A percentile compares a stretch with the other conserved stretches of the same genome.
These are phyloP conservation scores for Sebastes iracundus DNA, from an alignment of 2,797 vertebrate genomes.

Conservation along the genomic window DNA sequence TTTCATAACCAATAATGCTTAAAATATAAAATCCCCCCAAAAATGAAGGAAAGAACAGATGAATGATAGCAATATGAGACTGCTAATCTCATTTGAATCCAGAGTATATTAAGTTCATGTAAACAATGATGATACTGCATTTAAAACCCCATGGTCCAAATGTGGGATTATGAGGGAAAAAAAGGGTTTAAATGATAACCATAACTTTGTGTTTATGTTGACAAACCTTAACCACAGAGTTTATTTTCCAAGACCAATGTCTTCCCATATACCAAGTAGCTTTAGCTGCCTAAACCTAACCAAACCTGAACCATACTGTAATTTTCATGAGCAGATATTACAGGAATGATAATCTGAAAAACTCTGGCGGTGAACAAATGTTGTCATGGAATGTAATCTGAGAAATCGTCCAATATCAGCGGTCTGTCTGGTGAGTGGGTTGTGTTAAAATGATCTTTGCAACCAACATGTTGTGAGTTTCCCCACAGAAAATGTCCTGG, in stretches of 20 bases:
- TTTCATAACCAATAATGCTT: neutral
- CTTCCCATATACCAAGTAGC: neutral
- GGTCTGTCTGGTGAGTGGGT: constrained; percentile 57
- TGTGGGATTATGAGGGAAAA: neutral
- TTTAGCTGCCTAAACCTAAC: constrained; percentile 5
- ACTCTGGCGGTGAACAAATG: constrained; percentile 33
- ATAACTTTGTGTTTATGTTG: neutral
- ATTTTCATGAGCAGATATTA: constrained; percentile 22
- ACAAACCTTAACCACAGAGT: neutral
- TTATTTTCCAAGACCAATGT: neutral
- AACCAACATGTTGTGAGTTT: constrained; percentile 60
- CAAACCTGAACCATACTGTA: constrained; percentile 8
- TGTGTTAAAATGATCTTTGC: constrained; percentile 52
- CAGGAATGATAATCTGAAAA: constrained; percentile 27
- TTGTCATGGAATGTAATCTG: constrained; percentile 21
- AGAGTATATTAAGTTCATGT: neutral
- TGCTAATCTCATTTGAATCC: neutral
- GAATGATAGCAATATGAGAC: neutral
- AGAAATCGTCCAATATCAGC: constrained; percentile 35
- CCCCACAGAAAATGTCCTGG: constrained; percentile 56
- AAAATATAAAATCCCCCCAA: neutral
- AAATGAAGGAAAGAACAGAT: neutral
- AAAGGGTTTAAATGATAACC: neutral
- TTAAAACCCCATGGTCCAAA: neutral
- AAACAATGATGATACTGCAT: neutral